Base-by-base conservation (phyloP, 2,797 vertebrate genomes). In the Lophotriccus pileatus region DNA sequence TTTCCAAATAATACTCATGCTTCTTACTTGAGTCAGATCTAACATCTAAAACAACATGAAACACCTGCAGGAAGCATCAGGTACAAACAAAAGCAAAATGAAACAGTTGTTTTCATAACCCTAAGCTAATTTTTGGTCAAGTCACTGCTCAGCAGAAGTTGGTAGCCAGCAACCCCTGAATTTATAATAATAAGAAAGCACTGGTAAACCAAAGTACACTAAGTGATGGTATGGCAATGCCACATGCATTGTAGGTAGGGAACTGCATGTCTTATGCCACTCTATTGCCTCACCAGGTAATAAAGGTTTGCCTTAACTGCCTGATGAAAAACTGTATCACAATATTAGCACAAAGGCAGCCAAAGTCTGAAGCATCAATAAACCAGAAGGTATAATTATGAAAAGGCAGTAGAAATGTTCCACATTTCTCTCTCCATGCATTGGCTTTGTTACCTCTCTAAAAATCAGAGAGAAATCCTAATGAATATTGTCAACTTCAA, bases 221-320 rank as follows among this genome's bases (percentile, higher is more conserved):
- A 64, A 84, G 23, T 27, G 43, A 47, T 3, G 11, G 16, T 8
- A 86, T 9, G 6, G 28, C 27, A 69, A 41, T 37, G 34, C 41
- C 53, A 55, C 1, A 2, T 14, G 25, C 4, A 4, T 15, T 36
- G 2, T 5, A n/a, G 39, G 43, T 52, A 46, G 14, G 8, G 56
- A 77, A 53, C 16, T 22, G 5, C 25, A 60, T 32, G 21, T 18
- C 34, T 85, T 58, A 41, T 46, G 10, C 12, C 9, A 39, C 28
- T 60, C n/a, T 15, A 34, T 21, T 56, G 27, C 50, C 79, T 84
- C 15, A 62, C 2, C 14, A 3, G 7, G 12, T 10, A 86, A 47
- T 32, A 56, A 56, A 79, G 21, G 32, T 55, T 19, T n/a, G 6
- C 32, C 11, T n/a, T 80, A 89, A 58, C 6, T 82, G n/a, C 28